Conservation (phyloP, 2,797 vertebrate species). For the Coregonus suidteri region DNA sequence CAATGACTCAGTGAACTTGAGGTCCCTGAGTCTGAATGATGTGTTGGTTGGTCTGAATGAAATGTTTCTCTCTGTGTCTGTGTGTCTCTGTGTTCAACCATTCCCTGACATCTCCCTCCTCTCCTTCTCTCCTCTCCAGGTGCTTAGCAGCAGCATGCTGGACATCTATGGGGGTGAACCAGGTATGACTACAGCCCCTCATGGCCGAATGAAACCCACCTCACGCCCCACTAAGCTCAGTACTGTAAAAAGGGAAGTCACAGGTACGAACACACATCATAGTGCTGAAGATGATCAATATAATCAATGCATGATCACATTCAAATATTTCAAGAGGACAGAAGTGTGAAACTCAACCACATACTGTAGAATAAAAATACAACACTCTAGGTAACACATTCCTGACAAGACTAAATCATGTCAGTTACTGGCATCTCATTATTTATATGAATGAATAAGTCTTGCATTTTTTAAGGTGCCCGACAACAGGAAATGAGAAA, state of each 20-base stretch:
- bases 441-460: background rate
- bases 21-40: background rate
- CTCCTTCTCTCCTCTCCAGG: conserved; percentile 48
- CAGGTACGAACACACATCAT: conserved; percentile 81
- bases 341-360: background rate
- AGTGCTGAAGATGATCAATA: conserved; percentile 46
- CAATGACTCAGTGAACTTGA: background rate
- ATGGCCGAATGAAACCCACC: conserved; percentile 84
- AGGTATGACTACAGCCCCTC: conserved; percentile 82
- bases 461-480: background rate
- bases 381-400: background rate
- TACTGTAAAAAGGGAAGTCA: conserved; percentile 90
- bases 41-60: conserved; percentile 23
- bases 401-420: background rate
- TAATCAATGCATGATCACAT: conserved; percentile 3
- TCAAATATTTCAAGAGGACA: conserved; percentile 1
- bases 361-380: background rate
- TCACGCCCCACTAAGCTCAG: conserved; percentile 85
- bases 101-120: background rate
- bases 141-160: conserved; percentile 89
- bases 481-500: background rate
- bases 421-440: background rate
- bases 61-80: background rate
- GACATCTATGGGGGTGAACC: conserved; percentile 89
- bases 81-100: background rate